Percentiles rank a stretch among this genome's conserved stretches.
Conservation (phyloP, 2,113 vertebrate species). For the Seriola quinqueradiata region DNA sequence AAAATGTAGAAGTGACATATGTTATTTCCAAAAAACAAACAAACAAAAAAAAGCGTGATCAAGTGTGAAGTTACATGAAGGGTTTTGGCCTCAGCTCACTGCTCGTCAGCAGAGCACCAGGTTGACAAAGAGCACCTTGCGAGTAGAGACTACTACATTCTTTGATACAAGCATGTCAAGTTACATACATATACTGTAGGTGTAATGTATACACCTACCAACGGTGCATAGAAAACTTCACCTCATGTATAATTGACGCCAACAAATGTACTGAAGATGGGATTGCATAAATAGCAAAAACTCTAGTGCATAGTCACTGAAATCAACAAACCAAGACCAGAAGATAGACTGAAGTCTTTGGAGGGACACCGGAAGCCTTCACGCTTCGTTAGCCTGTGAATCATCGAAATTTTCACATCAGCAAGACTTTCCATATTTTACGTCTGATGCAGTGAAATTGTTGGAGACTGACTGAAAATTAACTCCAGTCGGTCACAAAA, state of each 20-base stretch:
- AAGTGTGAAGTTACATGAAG: constrained; percentile 19
- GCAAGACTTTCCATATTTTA: neutral
- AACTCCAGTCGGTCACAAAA: constrained; percentile 17
- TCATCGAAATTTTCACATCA: neutral
- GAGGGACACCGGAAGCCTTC: constrained; percentile 54
- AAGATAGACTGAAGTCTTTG: constrained; percentile 50
- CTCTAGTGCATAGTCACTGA: constrained; percentile 80
- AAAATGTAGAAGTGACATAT: constrained; percentile 5
- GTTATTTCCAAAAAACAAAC: neutral
- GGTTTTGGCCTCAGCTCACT: constrained; percentile 44
- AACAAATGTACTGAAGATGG: constrained; percentile 62
- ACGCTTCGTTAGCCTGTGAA: constrained; percentile 13
- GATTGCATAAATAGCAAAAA: constrained; percentile 81
- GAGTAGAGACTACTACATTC: constrained; percentile 73
- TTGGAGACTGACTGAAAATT: neutral
- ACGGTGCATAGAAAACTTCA: constrained; percentile 75
- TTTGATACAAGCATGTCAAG: constrained; percentile 65
- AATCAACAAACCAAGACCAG: constrained; percentile 62
- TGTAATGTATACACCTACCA: constrained; percentile 49
- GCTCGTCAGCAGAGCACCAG: constrained; percentile 49
- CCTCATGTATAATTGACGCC: constrained; percentile 53
- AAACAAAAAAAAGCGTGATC: constrained; percentile 1
- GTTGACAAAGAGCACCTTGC: constrained; percentile 66
- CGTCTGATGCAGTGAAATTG: constrained; percentile 26
- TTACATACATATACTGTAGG: constrained; percentile 63